Evolutionary conservation across 2,113 vertebrate genomes (phyloP).

Genomic region (Micronycteris hirsuta): DNA sequence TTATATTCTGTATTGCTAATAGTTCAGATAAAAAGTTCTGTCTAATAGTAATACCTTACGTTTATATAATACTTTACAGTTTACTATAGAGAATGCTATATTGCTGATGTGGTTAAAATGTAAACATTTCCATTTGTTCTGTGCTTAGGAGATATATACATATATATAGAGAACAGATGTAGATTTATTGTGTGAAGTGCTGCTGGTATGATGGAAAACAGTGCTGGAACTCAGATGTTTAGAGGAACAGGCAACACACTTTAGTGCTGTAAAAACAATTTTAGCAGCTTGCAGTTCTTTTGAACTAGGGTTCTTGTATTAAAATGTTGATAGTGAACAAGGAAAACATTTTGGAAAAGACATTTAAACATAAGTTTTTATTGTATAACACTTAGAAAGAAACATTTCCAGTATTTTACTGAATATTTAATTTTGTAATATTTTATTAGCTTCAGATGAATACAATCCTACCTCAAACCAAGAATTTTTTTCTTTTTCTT

Average conservation of each 20-base stretch:
- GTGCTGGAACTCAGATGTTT: conserved; percentile 43
- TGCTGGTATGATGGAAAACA: conserved; percentile 57
- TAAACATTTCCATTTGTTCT: conserved; percentile 58
- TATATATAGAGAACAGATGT: conserved; percentile 32
- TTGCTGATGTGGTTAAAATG: conserved; percentile 1
- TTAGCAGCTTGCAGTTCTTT: conserved; percentile 59
- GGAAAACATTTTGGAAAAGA: conserved; percentile 63
- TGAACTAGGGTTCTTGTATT: conserved; percentile 61
- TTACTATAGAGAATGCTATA: conserved; percentile 58
- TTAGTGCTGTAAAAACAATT: not conserved
- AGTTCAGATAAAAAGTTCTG: conserved; percentile 47
- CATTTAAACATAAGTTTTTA: conserved; percentile 64
- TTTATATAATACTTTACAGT: conserved; percentile 54
- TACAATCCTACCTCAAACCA: conserved; percentile 83
- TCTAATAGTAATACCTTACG: conserved; percentile 43
- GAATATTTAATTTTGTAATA: conserved; percentile 77
- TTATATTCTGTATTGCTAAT: conserved; percentile 39
- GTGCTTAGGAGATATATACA: conserved; percentile 9
- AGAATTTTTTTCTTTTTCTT: conserved; percentile 72
- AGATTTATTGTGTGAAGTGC: conserved; percentile 46
- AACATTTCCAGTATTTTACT: conserved; percentile 69
- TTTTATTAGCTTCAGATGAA: conserved; percentile 81
- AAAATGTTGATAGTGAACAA: conserved; percentile 51
- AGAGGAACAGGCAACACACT: conserved; percentile 45
- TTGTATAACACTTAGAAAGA: conserved; percentile 74